Evolutionary conservation across 1,140 invertebrate species (phyloP).

Genomic region (Druon quercuslanigerum): DNA sequence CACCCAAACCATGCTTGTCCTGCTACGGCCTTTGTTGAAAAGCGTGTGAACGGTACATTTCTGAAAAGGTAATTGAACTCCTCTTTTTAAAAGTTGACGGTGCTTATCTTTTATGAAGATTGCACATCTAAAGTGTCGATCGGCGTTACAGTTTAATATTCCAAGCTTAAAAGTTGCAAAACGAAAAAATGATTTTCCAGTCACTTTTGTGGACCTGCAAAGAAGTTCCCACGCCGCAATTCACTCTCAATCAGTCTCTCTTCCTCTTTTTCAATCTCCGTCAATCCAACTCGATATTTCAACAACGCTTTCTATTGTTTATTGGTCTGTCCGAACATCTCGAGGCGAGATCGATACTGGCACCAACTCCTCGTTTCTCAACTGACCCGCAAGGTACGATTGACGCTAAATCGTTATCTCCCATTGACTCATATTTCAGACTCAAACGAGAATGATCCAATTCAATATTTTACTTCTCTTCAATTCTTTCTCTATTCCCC

Average conservation of each 20-base stretch:
- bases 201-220: conserved; percentile 1
- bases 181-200: conserved; percentile 13
- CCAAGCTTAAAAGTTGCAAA: conserved; percentile 16
- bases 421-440: conserved; percentile 11
- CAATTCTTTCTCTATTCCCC: no score
- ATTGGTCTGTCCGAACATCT: conserved; percentile 21
- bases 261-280: conserved; percentile 30
- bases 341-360: conserved; percentile 3
- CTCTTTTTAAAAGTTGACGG: not conserved
- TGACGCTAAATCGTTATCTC: conserved; percentile 17
- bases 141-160: not conserved
- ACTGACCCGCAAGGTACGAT: conserved; percentile 13
- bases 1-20: no score
- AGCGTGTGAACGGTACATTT: not conserved
- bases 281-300: conserved; percentile 14
- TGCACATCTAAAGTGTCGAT: not conserved
- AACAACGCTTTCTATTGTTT: conserved; percentile 25
- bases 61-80: not conserved
- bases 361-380: conserved; percentile 8
- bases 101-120: not conserved
- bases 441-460: not conserved
- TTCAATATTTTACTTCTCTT: no score
- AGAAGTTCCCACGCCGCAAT: conserved; percentile 21
- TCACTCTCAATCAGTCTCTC: conserved; percentile 27
- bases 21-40: no score